These are phyloP conservation scores for Cyanoliseus patagonus DNA, from an alignment of 2,113 vertebrate species.

Conservation along the genomic window DNA sequence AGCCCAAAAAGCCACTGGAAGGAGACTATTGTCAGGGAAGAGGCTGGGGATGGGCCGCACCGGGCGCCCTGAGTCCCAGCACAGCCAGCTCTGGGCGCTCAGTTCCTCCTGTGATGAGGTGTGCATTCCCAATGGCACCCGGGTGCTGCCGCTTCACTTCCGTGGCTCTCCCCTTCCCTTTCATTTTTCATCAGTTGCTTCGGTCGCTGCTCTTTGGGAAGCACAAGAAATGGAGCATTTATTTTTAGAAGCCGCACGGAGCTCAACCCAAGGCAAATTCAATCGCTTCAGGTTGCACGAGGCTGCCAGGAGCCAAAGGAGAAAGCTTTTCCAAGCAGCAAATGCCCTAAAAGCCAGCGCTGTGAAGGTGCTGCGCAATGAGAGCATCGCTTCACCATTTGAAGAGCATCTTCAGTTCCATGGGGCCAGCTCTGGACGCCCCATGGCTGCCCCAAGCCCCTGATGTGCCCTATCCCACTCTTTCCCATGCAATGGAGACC, in stretches of 20 bases:
- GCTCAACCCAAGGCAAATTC: constrained; percentile 24
- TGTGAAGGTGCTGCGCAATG: fast-evolving
- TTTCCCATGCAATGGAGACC: fast-evolving
- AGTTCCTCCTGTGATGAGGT: fast-evolving
- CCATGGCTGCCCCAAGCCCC: fast-evolving
- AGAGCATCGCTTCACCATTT: fast-evolving
- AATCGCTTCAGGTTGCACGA: not conserved
- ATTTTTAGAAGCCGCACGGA: constrained; percentile 31
- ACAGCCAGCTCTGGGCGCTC: fast-evolving
- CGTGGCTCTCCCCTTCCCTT: not conserved
- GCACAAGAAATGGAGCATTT: not conserved
- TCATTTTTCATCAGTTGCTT: not conserved
- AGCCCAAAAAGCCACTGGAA: not conserved
- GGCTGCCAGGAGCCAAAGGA: not conserved
- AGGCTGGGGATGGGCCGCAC: too few relatives aligned
- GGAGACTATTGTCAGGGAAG: fast-evolving
- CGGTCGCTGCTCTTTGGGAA: not conserved
- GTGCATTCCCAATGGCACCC: fast-evolving
- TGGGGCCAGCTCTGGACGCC: fast-evolving
- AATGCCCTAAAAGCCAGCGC: not conserved
- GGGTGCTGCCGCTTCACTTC: not conserved
- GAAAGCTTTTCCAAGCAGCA: not conserved
- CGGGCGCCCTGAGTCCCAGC: not conserved
- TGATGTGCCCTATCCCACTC: not conserved
- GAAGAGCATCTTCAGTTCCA: not conserved